A percentile compares a stretch with the other conserved stretches of the same genome.
Conservation (phyloP, 2,113 vertebrate genomes). For the Semicossyphus pulcher region DNA sequence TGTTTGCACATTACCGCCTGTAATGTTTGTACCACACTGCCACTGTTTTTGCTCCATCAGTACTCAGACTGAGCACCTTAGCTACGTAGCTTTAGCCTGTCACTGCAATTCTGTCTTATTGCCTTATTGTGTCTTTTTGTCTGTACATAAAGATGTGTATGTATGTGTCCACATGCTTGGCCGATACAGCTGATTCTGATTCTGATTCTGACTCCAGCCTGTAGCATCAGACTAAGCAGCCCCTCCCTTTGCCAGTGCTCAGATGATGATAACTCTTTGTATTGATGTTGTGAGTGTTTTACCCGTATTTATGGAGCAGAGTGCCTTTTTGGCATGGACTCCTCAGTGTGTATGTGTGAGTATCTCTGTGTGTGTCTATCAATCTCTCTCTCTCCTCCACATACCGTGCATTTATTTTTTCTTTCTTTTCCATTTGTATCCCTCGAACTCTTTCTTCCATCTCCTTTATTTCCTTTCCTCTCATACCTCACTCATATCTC, state of each 20-base stretch:
- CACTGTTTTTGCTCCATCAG: too few species aligned
- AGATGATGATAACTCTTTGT: slow-evolving; percentile 58
- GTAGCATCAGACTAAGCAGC: slow-evolving; percentile 6
- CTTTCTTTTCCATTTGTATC: slow-evolving; percentile 55
- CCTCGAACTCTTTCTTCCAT: slow-evolving; percentile 33
- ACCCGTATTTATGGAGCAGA: slow-evolving; percentile 54
- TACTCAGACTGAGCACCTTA: too few species aligned
- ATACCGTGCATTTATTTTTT: slow-evolving; percentile 41
- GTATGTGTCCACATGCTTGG: too few species aligned
- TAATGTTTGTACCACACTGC: too few species aligned
- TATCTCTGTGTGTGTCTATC: slow-evolving; percentile 18
- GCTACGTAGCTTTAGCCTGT: neutral
- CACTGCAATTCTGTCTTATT: too few species aligned
- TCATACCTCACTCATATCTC: neutral
- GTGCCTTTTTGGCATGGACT: slow-evolving; percentile 67
- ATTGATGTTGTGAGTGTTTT: slow-evolving; percentile 69
- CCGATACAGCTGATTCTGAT: too few species aligned
- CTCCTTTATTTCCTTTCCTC: slow-evolving; percentile 25
- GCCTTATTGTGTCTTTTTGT: too few species aligned
- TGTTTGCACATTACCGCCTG: too few species aligned
- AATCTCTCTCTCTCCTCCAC: slow-evolving; percentile 24
- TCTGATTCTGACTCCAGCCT: too few species aligned
- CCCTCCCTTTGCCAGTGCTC: slow-evolving; percentile 5
- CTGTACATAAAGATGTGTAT: too few species aligned
- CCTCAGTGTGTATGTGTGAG: slow-evolving; percentile 1